phyloP scores from a whole-genome alignment of 2,888 invertebrate genomes.

The Meiosimyza platycephala region DNA sequence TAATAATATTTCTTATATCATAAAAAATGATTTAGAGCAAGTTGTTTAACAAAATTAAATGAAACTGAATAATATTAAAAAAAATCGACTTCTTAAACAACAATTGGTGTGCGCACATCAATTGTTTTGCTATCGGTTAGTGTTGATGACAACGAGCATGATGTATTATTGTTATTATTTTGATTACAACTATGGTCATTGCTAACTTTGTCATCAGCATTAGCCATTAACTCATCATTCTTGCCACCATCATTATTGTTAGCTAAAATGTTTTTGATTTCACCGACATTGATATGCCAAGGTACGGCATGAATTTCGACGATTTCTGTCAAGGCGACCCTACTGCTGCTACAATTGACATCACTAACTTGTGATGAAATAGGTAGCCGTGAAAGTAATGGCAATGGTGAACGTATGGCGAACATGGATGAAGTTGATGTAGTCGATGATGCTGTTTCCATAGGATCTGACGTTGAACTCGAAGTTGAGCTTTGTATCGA shows the following conservation, averaged over 20 bases:
- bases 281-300: slow-evolving; percentile 3
- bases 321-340: slow-evolving; percentile 55
- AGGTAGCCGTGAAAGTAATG: slow-evolving; percentile 32
- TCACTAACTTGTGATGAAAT: slow-evolving; percentile 42
- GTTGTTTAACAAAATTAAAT: no score
- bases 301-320: slow-evolving; percentile 52
- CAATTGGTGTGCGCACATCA: slow-evolving; percentile 64
- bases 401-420: slow-evolving; percentile 53
- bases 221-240: slow-evolving; percentile 43
- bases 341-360: slow-evolving; percentile 47
- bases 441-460: slow-evolving; percentile 44
- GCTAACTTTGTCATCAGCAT: slow-evolving; percentile 28
- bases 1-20: background rate
- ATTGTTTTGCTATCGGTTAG: slow-evolving; percentile 65
- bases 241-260: slow-evolving; percentile 26
- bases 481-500: slow-evolving; percentile 8
- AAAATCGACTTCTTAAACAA: slow-evolving; percentile 52
- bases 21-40: background rate
- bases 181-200: slow-evolving; percentile 16
- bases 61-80: background rate
- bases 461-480: slow-evolving; percentile 13
- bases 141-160: slow-evolving; percentile 62
- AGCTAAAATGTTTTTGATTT: background rate
- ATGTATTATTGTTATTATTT: slow-evolving; percentile 60
- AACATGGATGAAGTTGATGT: slow-evolving; percentile 58